Base-by-base conservation (phyloP, 2,113 vertebrate genomes). In the Steatornis caripensis region DNA sequence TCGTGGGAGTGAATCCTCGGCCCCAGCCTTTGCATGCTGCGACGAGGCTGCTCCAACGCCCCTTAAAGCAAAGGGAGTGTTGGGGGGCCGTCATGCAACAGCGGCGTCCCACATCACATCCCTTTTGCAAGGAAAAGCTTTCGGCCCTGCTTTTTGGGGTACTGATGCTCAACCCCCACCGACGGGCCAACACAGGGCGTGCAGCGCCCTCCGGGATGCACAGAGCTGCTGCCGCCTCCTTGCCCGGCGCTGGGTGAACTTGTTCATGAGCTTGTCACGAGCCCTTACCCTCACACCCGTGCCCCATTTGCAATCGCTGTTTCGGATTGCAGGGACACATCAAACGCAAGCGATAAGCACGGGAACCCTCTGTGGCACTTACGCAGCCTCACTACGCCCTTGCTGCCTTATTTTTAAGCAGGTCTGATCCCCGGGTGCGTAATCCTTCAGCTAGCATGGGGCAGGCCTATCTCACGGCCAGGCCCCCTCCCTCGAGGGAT, bases 181-280 rank as follows among this genome's bases (percentile, higher is more conserved):
- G 2, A 3, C 0, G 32, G 46, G 70, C 36, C 49, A 65, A 18
- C 0, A 1, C 43, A 64, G 48, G 48, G 11, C 5, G 27, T 30
- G 75, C 57, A 58, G 66, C 15, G 46, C 26, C 53, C 32, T 15
- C 0, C 8, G 79, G 51, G 41, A 70, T 7, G 21, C 29, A 23
- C 5, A 3, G 0, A 57, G 64, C 69, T 75, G 69, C n/a, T 27
- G 45, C 53, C 4, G 9, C 57, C 61, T 68, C 61, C 43, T 48
- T 89, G 57, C 12, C 22, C 4, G 3, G 17, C 2, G 1, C 0
- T 27, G 49, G 36, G 37, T 19, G 36, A 72, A 36, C 58, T 37
- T 39, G 29, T 22, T 61, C 16, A 12, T 12, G 24, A 58, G 34
- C 20, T 74, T 37, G 5, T 3, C 72, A 22, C 0, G 2, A 81